Base-by-base conservation (phyloP, 2,113 vertebrate genomes). In the Henicopernis longicauda region DNA sequence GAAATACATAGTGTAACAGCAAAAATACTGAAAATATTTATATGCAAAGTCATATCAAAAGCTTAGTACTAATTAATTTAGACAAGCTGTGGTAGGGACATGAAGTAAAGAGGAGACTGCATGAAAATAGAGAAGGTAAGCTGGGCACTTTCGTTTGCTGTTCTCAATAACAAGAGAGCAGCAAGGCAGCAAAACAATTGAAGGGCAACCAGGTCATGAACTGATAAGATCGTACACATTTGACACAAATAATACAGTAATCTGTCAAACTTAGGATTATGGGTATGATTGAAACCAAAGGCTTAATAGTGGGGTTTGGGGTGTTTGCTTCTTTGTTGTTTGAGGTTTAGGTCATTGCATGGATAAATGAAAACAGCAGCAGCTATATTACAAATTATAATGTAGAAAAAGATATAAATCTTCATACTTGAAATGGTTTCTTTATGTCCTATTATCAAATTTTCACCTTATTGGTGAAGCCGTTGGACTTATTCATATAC, bases 131-230 rank as follows among this genome's bases (percentile, higher is more conserved):
- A 38, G 89, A 9, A 82, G 49, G 32, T 77, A 32, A 91, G n/a
- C 21, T 67, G 29, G 3, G 1, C 0, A 0, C 19, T 85, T 86
- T 12, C 5, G 1, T 84, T 62, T 81, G 52, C 69, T 3, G 3
- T 49, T 66, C 65, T 69, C n/a, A 18, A 0, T 38, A 31, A 66
- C 3, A 32, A 42, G 59, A 38, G 65, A 80, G 36, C 49, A 86
- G 17, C 52, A 52, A 70, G 76, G 42, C 86, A 86, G 42, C 4
- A 65, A 15, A 85, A 57, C 47, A 66, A 2, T 1, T 61, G 77
- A 83, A 82, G 58, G 74, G 17, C 91, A 93, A 1, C 18, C 20
- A 67, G 71, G 50, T 42, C 62, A 11, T 32, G 25, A 84, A 20
- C 16, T 87, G 74, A 6, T 42, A 70, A 58, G 27, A 57, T 83